Base-by-base conservation (phyloP, 2,113 vertebrate genomes). In the Dicaeum eximium region DNA sequence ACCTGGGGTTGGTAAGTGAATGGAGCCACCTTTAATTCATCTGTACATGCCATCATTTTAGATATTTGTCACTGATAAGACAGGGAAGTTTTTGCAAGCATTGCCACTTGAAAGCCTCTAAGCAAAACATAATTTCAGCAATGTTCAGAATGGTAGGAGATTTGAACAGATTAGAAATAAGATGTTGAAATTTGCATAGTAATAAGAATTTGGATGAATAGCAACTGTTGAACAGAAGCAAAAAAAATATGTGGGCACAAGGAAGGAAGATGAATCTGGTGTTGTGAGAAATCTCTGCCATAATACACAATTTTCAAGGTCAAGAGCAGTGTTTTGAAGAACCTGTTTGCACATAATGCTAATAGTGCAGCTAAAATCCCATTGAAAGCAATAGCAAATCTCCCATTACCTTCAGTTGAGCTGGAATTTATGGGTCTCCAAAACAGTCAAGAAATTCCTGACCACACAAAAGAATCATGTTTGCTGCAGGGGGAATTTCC, bases 141-240 rank as follows among this genome's bases (percentile, higher is more conserved):
- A 54, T 31, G 77, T 71, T 96, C 60, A 50, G 88, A 95, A 81
- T 56, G 65, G 66, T 70, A 88, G 48, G 87, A 96, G 94, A 95
- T 96, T 92, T 62, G 88, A 94, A 72, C 64, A 95, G 93, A 96
- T 96, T 94, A 96, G 94, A 89, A 93, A 89, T 65, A 88, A 79
- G 91, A 89, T 94, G 93, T 94, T 82, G 91, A 96, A 95, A 97
- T 97, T 95, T 97, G 86, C 96, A 97, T 95, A 95, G 92, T 94
- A 97, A 97, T 96, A 83, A 94, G 92, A 92, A 83, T 90, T 86
- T n/a, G 51, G 67, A 80, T 95, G 85, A 95, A 96, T 75, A 94
- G 80, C 1, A 14, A 40, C 83, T 60, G 71, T 88, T 80, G 66
- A 97, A 75, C 53, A 81, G 67, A 77, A 79, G 71, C 11, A 91